Evolutionary conservation across 2,888 invertebrate genomes (phyloP), one percentile per base, ranked within the genome.

Genomic region (Hypomecis atomaria): DNA sequence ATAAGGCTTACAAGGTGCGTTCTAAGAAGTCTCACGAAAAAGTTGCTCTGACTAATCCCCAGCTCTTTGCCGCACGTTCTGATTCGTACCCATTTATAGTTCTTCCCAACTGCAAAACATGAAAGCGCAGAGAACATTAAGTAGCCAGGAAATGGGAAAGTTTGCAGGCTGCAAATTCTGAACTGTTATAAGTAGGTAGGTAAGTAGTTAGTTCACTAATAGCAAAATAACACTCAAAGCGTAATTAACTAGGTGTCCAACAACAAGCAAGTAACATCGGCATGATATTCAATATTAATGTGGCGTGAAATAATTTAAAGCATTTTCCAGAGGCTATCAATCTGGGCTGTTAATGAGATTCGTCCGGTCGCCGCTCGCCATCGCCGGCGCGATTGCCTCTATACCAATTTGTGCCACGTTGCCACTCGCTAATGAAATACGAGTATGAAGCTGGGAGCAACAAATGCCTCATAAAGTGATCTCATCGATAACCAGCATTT

Each of bases 281-380:
- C 83, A 74, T 83, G 79, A 87, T 89, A 87, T 89, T 85, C 82
- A 87, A 85, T 88, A 88, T 88, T 85, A 86, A 89, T 88, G 84
- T 86, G 83, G 84, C 87, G 85, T 87, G 79, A 89, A 90, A 90
- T 89, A 88, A 87, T 90, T 87, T 86, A 76, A 84, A 88, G 78
- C 84, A 83, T 89, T 90, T 89, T 88, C 87, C 85, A 86, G 83
- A 69, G 85, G 82, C 87, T 85, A 90, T 90, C 88, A 90, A 89
- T 90, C 88, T 86, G 82, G 78, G 62, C 79, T 75, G 85, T 85
- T 91, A 91, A 91, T 90, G 91, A 92, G 89, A 89, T 90, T 88
- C 85, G 84, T 81, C 83, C 86, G 85, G 84, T 77, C 80, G 78
- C 71, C 72, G 79, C 58, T 58, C 53, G 56, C 64, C 64, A 64